These are phyloP conservation scores for Trogon surrucura DNA, from an alignment of 2,113 vertebrate species.

Conservation along the genomic window DNA sequence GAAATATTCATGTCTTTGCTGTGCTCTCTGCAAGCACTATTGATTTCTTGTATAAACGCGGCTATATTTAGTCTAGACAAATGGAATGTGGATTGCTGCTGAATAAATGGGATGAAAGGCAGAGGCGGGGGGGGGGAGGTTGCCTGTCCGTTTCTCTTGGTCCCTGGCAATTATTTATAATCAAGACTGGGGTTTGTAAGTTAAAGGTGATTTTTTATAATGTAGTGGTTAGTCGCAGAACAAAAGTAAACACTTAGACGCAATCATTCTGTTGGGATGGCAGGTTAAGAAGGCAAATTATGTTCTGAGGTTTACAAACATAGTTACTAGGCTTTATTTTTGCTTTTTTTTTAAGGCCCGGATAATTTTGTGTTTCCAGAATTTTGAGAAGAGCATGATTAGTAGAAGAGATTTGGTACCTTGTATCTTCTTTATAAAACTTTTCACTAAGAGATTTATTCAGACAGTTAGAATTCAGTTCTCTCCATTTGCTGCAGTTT, in stretches of 20 bases:
- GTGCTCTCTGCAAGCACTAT: conserved; percentile 82
- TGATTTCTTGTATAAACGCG: conserved; percentile 89
- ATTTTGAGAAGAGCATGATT: background rate
- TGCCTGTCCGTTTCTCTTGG: conserved; percentile 79
- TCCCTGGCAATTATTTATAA: conserved; percentile 88
- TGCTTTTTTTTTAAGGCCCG: background rate
- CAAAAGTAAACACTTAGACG: conserved; percentile 76
- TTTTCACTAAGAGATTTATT: background rate
- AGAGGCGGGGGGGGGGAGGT: background rate
- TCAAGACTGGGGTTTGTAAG: conserved; percentile 85
- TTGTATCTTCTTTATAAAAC: background rate
- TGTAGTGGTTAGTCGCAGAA: conserved; percentile 80
- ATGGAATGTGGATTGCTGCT: conserved; percentile 90
- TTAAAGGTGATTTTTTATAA: conserved; percentile 85
- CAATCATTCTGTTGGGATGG: conserved; percentile 68
- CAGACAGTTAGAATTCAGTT: background rate
- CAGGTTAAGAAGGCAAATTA: conserved; percentile 68
- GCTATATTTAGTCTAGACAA: conserved; percentile 94
- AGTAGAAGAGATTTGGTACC: background rate
- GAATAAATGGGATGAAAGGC: conserved; percentile 84
- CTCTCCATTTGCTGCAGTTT: background rate
- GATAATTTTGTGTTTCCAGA: background rate
- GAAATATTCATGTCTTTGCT: conserved; percentile 87
- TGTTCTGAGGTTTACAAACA: conserved; percentile 58
- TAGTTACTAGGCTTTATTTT: background rate